These are phyloP conservation scores for Theodoxus fluviatilis DNA, from an alignment of 2,888 invertebrate species.

Conservation along the genomic window DNA sequence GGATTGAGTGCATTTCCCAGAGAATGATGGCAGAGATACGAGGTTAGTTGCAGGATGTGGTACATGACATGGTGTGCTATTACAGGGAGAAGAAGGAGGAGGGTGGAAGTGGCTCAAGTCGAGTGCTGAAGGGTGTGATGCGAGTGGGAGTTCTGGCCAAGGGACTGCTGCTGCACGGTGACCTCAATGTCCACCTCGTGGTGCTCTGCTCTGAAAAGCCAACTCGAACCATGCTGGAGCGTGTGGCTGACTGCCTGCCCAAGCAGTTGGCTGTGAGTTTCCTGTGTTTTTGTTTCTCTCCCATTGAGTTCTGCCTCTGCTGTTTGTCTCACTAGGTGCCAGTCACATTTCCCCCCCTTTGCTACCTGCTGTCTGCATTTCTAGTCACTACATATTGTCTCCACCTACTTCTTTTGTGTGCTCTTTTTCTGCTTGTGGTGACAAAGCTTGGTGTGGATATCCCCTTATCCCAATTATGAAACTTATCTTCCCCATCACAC, in stretches of 20 bases:
- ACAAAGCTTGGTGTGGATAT: no score
- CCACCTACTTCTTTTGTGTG: not conserved
- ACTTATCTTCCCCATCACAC: no score
- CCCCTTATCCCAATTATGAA: no score
- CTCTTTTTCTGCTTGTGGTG: not conserved
- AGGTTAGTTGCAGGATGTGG: no score
- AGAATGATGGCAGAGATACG: no score
- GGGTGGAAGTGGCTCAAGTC: slow-evolving; percentile 44
- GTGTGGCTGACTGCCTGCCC: slow-evolving; percentile 85
- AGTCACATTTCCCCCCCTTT: no score
- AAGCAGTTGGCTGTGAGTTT: slow-evolving; percentile 71
- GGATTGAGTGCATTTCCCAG: no score
- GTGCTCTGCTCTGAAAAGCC: slow-evolving; percentile 95
- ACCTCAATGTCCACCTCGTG: slow-evolving; percentile 88
- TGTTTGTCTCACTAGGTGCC: no score
- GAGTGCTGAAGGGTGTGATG: slow-evolving; percentile 94
- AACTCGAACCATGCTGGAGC: slow-evolving; percentile 82
- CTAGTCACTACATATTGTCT: not conserved
- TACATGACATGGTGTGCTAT: no score
- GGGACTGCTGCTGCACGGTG: slow-evolving; percentile 87
- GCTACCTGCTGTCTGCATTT: no score
- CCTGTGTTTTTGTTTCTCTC: not conserved
- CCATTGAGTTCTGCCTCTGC: not conserved
- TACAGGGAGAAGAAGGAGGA: slow-evolving; percentile 44
- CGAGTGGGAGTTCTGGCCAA: slow-evolving; percentile 91